Percentiles rank a stretch among this genome's conserved stretches.
Evolutionary conservation across 2,797 vertebrate genomes (phyloP).

Genomic region (Aldrovandia affinis): DNA sequence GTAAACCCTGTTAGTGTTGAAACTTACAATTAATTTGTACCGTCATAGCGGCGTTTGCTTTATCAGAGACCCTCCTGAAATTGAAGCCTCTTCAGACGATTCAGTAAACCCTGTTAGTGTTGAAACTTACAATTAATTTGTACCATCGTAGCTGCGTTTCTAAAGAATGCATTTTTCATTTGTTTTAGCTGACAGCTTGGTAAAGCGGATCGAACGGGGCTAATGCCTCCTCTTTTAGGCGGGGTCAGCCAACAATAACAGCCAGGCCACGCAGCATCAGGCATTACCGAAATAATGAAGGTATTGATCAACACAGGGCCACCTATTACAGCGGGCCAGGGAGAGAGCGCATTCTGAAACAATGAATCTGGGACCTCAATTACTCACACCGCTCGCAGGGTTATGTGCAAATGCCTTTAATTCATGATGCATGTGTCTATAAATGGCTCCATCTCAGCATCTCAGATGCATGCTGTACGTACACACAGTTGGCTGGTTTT

Average conservation of each 20-base stretch:
- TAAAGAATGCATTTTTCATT: slow-evolving; percentile 13
- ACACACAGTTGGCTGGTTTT: not conserved
- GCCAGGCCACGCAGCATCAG: not conserved
- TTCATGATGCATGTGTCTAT: not conserved
- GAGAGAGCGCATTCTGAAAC: not conserved
- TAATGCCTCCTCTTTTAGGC: slow-evolving; percentile 7
- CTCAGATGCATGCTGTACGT: not conserved
- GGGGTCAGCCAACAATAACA: slow-evolving; percentile 11
- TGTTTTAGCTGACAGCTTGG: not conserved
- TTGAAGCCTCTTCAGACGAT: not conserved
- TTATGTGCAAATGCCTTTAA: not conserved
- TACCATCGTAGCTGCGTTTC: not conserved
- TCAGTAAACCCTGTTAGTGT: not conserved
- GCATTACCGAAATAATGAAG: slow-evolving; percentile 14
- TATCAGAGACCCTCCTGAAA: not conserved
- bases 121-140: slow-evolving; percentile 18
- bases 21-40: slow-evolving; percentile 17
- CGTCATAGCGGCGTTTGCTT: not conserved
- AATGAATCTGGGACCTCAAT: slow-evolving; percentile 8
- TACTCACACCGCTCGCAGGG: not conserved
- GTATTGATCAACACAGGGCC: not conserved
- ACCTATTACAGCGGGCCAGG: not conserved
- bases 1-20: not conserved
- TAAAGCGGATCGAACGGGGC: not conserved
- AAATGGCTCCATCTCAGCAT: not conserved